These are phyloP conservation scores for Coenonympha arcania DNA, from an alignment of 2,888 invertebrate species.

Conservation along the genomic window DNA sequence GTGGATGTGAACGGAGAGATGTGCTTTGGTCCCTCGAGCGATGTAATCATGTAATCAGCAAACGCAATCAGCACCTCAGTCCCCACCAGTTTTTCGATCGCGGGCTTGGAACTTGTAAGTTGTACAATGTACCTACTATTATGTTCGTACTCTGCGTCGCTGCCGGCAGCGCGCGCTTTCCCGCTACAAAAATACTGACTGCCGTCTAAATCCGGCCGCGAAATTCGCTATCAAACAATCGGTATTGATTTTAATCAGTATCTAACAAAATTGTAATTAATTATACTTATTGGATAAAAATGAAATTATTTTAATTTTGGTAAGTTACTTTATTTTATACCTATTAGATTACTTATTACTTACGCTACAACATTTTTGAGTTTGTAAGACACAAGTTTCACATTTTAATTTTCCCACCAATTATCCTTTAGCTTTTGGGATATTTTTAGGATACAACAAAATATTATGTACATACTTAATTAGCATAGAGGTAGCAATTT, in stretches of 20 bases:
- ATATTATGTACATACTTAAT: too few species aligned
- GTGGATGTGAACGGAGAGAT: slow-evolving; percentile 23
- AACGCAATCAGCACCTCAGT: slow-evolving; percentile 14
- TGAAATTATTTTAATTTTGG: too few species aligned
- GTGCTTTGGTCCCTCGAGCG: slow-evolving; percentile 19
- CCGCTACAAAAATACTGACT: not conserved
- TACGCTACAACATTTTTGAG: too few species aligned
- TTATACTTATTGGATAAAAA: not conserved
- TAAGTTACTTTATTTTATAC: too few species aligned
- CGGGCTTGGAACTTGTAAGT: not conserved
- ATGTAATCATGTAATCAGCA: slow-evolving; percentile 24
- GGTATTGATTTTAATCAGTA: not conserved
- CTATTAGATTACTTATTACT: too few species aligned
- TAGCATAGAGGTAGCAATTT: too few species aligned
- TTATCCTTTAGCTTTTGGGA: too few species aligned
- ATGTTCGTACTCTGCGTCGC: slow-evolving; percentile 19
- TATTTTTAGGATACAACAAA: too few species aligned
- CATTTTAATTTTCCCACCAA: too few species aligned
- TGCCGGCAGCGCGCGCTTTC: slow-evolving; percentile 17
- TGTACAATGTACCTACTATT: not conserved
- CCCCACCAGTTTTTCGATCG: slow-evolving; percentile 19
- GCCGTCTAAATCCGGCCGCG: slow-evolving; percentile 2
- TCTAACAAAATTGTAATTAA: not conserved
- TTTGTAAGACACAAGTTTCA: too few species aligned
- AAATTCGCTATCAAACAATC: not conserved